These are phyloP conservation scores for Drosophila eohydei DNA, from an alignment of 2,888 invertebrate genomes.

Conservation along the genomic window DNA sequence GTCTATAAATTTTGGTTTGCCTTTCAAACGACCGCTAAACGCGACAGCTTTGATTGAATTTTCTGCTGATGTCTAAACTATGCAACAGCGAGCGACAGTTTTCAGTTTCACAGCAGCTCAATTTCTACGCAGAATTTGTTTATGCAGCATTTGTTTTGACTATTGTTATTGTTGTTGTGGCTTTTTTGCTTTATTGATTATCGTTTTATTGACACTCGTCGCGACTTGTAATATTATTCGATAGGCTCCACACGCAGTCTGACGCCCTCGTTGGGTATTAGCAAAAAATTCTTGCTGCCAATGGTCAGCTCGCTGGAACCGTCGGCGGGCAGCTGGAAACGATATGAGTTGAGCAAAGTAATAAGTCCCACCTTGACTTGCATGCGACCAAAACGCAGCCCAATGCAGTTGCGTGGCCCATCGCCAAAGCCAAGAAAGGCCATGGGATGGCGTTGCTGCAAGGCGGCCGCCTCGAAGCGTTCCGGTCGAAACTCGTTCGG, in stretches of 20 bases:
- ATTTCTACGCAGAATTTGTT: slow-evolving; percentile 24
- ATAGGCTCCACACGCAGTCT: slow-evolving; percentile 53
- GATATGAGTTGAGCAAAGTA: slow-evolving; percentile 50
- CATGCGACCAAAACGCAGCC: slow-evolving; percentile 78
- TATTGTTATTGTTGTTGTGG: slow-evolving; percentile 4
- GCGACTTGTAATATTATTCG: slow-evolving; percentile 41
- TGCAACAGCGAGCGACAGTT: slow-evolving; percentile 3
- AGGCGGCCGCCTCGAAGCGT: slow-evolving; percentile 82
- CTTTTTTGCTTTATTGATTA: background rate
- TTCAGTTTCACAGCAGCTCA: slow-evolving; percentile 1
- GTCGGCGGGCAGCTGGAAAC: slow-evolving; percentile 22
- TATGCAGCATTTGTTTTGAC: slow-evolving; percentile 10
- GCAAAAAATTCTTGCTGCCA: slow-evolving; percentile 30
- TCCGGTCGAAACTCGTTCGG: slow-evolving; percentile 85
- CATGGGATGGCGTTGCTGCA: slow-evolving; percentile 71
- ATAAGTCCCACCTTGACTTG: slow-evolving; percentile 79
- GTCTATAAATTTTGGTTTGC: slow-evolving; percentile 65
- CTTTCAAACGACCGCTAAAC: slow-evolving; percentile 71
- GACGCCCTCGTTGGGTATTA: slow-evolving; percentile 55
- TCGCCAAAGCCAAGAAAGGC: slow-evolving; percentile 84
- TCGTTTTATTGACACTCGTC: slow-evolving; percentile 48
- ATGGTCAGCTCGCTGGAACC: slow-evolving; percentile 53
- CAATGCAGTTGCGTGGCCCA: slow-evolving; percentile 82
- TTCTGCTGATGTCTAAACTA: slow-evolving; percentile 52
- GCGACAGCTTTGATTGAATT: slow-evolving; percentile 52